Evolutionary conservation across 2,888 invertebrate species (phyloP).

Genomic region (Smittia sp.): DNA sequence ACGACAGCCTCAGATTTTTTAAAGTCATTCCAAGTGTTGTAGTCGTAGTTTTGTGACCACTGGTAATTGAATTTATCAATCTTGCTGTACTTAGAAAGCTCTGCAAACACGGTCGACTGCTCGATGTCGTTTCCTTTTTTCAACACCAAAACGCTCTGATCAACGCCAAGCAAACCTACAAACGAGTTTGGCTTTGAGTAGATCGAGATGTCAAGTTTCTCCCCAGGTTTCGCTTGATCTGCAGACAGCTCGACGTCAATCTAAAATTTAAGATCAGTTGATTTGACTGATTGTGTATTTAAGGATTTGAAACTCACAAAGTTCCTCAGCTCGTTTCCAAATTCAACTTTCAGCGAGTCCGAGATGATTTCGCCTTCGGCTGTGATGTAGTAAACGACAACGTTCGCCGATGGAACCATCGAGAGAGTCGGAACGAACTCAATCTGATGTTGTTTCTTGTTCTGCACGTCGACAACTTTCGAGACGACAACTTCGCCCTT

Average conservation of each 20-base stretch:
- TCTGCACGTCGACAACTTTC: conserved; percentile 53
- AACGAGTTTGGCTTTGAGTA: conserved; percentile 75
- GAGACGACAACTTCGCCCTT: conserved; percentile 73
- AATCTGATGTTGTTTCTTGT: conserved; percentile 47
- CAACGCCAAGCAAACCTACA: conserved; percentile 77
- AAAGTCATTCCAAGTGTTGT: neutral
- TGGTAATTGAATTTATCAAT: conserved; percentile 2
- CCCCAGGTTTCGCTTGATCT: conserved; percentile 66
- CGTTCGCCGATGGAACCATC: conserved; percentile 74
- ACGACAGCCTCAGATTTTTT: neutral
- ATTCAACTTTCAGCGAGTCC: conserved; percentile 77
- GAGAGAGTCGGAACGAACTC: conserved; percentile 63
- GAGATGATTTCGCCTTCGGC: conserved; percentile 72
- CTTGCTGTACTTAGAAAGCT: neutral
- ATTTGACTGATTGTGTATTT: conserved; percentile 14
- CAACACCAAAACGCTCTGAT: conserved; percentile 68
- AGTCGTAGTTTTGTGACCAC: neutral
- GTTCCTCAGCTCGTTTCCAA: conserved; percentile 71
- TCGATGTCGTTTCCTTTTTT: conserved; percentile 69
- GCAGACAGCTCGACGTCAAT: conserved; percentile 65
- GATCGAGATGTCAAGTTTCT: conserved; percentile 70
- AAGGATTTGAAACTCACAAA: conserved; percentile 54
- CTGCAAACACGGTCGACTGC: conserved; percentile 46
- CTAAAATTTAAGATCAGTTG: no score
- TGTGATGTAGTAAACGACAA: conserved; percentile 74